These are phyloP conservation scores for Triplophysa tibetana DNA, from an alignment of 2,113 vertebrate genomes.

Conservation along the genomic window DNA sequence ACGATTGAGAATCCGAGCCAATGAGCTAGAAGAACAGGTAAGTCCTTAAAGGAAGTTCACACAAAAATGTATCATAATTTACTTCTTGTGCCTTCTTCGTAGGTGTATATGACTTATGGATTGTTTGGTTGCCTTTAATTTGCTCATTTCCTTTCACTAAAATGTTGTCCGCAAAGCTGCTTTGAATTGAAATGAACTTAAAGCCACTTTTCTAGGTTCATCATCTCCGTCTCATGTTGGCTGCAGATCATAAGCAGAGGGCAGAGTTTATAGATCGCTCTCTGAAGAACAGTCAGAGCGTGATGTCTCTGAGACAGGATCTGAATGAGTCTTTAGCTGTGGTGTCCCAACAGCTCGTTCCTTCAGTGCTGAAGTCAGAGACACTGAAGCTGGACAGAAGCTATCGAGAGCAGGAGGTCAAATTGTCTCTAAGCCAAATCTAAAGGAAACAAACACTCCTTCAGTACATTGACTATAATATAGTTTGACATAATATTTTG, in stretches of 20 bases:
- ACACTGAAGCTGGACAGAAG: conserved; percentile 72
- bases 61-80: too few species aligned
- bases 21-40: conserved; percentile 69
- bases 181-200: neutral
- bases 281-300: conserved; percentile 64
- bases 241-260: conserved; percentile 62
- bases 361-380: conserved; percentile 67
- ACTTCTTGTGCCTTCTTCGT: too few species aligned
- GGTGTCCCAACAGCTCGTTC: conserved; percentile 63
- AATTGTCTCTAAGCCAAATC: conserved; percentile 60
- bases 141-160: too few species aligned
- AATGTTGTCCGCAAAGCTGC: neutral
- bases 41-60: conserved; percentile 13
- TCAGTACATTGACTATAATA: neutral
- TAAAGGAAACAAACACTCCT: conserved; percentile 23
- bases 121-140: too few species aligned
- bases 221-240: conserved; percentile 60
- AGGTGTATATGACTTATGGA: too few species aligned
- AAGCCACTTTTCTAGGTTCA: conserved; percentile 59
- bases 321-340: conserved; percentile 64
- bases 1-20: conserved; percentile 47
- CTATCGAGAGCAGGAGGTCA: conserved; percentile 68
- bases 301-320: conserved; percentile 66
- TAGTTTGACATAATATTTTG: conserved; percentile 9
- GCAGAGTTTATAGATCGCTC: conserved; percentile 68